These are phyloP conservation scores for Heliconius erato DNA, from an alignment of 2,888 invertebrate genomes.

Conservation along the genomic window DNA sequence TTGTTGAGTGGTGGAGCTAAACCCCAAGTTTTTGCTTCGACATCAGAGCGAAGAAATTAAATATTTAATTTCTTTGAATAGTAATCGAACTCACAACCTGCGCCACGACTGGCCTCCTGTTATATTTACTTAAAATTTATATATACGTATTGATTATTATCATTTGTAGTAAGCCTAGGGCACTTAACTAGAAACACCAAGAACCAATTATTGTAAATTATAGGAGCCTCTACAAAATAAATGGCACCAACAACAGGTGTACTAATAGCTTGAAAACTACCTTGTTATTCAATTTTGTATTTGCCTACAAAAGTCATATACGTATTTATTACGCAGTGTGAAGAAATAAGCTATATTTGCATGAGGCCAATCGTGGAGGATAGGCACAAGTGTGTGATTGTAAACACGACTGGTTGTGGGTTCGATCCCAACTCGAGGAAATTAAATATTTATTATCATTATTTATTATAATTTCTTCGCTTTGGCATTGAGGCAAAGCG, in stretches of 20 bases:
- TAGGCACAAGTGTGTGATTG: too few species aligned
- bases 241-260: constrained; percentile 9
- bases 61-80: too few species aligned
- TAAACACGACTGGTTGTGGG: too few species aligned
- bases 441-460: too few species aligned
- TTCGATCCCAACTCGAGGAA: too few species aligned
- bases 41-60: too few species aligned
- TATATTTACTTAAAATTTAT: neutral
- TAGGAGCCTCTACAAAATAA: constrained; percentile 11
- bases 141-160: neutral
- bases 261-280: constrained; percentile 5
- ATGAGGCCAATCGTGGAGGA: too few species aligned
- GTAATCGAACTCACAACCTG: too few species aligned
- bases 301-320: neutral
- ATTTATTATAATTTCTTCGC: too few species aligned
- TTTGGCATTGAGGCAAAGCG: neutral
- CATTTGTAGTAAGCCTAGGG: neutral
- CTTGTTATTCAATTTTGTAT: neutral
- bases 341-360: neutral
- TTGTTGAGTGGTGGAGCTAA: too few species aligned
- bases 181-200: constrained; percentile 6
- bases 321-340: neutral
- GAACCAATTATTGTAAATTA: constrained; percentile 13
- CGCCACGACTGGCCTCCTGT: too few species aligned
- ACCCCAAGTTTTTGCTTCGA: too few species aligned